Base-by-base conservation (phyloP, 2,797 vertebrate species). In the Clarias laeviceps region DNA sequence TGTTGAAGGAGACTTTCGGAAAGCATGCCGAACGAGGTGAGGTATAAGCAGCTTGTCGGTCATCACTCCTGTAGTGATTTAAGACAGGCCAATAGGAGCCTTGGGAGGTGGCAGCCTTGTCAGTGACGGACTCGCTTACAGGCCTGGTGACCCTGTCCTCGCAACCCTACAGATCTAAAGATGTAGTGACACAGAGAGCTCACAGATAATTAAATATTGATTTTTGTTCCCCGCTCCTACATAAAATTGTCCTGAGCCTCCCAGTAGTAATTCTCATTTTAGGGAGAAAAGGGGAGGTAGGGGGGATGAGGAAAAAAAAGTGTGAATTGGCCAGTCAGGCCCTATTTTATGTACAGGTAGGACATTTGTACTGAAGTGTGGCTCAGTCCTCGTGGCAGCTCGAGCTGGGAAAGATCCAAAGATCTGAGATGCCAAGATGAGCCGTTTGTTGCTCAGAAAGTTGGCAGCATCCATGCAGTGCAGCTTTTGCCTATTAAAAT, bases 121-220 rank as follows among this genome's bases (percentile, higher is more conserved):
- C 94, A 94, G 93, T 94, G 94, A 96, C 96, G 94, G 94, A 93
- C 95, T 96, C 87, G 93, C 95, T 96, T 92, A 93, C 89, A 93
- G 88, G 86, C 86, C 78, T 91, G 87, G 84, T 91, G 93, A 94
- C 94, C 93, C 94, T 92, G 92, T 1, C 90, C 86, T 90, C 90
- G 89, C 92, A 91, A 93, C 87, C 94, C 95, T 94, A 93, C 94
- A 92, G 90, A 89, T 93, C 95, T 95, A 96, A 96, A 95, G 95
- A 96, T 95, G 95, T 95, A 95, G 94, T 93, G 95, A 95, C 95
- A 96, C 95, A 95, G 95, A 95, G 95, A 94, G 95, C 95, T 96
- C 95, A 95, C 95, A 95, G 95, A 96, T 96, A 96, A 96, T 96
- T 96, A 96, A 96, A 96, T 96, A 96, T 96, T 96, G 96, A 96